Base-by-base conservation (phyloP, 2,113 vertebrate species). In the Lophotis ruficrista region DNA sequence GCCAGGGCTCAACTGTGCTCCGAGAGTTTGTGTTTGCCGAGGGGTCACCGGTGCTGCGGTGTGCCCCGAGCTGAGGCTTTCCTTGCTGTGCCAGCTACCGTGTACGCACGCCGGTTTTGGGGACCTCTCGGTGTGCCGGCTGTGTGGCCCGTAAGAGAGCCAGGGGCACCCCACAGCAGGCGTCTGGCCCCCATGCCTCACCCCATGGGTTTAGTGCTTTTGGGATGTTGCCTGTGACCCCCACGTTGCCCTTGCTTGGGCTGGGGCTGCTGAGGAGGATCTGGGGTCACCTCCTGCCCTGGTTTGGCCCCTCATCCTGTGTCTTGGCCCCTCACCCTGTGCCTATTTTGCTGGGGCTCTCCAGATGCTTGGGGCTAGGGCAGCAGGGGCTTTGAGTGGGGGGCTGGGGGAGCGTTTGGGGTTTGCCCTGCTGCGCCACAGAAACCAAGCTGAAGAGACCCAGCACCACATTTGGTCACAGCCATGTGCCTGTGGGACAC, bases 41-140 rank as follows among this genome's bases (percentile, higher is more conserved):
- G 41, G 41, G 41, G 24, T 10, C 7, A 2, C 8, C 2, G 25
- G 5, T 66, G 73, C 56, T 33, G 15, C 6, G 16, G 41, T 7
- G 16, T 37, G 50, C 56, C 51, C 43, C 4, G 16, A 56, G 13
- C 2, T 17, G 73, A 51, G 53, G 50, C 64, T 81, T 56, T 65
- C 35, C 65, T 54, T 41, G 66, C 43, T n/a, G 17, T 12, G 19
- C 51, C 4, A 5, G 66, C 25, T 43, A 1, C 24, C 8, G 33
- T 8, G 2, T 15, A 6, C 1, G 1, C 0, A 0, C 47, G 50
- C 10, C 16, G 3, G 38, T 24, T 71, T 53, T n/a, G 66, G 33
- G 69, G n/a, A 51, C 70, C 33, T 30, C 18, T 83, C 15, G 6
- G 23, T 25, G 30, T 43, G 20, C 9, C 9, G n/a, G 19, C 37